These are phyloP conservation scores for Stichodactyla mertensii DNA, from an alignment of 64 coral and sea anemone species.

Conservation along the genomic window DNA sequence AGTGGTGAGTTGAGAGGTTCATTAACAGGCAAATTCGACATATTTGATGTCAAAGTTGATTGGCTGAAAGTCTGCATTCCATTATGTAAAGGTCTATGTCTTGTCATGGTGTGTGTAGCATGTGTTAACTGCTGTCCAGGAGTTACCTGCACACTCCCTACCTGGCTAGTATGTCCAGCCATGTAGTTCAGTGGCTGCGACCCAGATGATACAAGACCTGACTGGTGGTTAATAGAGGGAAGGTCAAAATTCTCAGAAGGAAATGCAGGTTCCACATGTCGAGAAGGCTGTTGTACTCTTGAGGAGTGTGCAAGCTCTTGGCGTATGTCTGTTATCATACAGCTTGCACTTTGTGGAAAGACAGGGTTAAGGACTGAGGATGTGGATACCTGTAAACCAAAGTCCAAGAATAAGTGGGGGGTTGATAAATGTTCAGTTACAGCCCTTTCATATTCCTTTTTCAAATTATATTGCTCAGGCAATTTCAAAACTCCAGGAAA, in stretches of 20 bases:
- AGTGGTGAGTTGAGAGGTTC: slow-evolving; percentile 32
- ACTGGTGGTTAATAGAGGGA: slow-evolving; percentile 39
- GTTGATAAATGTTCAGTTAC: not conserved
- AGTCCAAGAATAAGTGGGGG: not conserved
- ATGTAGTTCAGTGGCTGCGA: slow-evolving; percentile 13
- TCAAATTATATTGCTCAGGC: too few relatives aligned
- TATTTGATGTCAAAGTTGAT: not conserved
- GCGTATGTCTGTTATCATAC: slow-evolving; percentile 53
- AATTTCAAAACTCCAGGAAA: too few relatives aligned
- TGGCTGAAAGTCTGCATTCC: slow-evolving; percentile 8
- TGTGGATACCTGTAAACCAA: slow-evolving; percentile 15
- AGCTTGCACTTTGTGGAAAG: slow-evolving; percentile 52
- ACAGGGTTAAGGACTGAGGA: slow-evolving; percentile 53
- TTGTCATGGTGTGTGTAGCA: not conserved
- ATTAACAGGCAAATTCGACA: slow-evolving; percentile 25
- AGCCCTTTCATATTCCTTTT: too few relatives aligned
- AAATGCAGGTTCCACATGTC: slow-evolving; percentile 60
- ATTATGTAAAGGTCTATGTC: not conserved
- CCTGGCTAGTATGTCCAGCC: not conserved
- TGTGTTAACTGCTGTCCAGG: not conserved
- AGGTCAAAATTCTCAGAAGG: slow-evolving; percentile 93
- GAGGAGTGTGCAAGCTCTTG: slow-evolving; percentile 37
- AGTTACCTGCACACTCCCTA: not conserved
- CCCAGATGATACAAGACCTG: slow-evolving; percentile 36
- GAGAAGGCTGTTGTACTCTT: slow-evolving; percentile 17